Conservation (phyloP, 1,140 invertebrate species). For the Teleopsis dalmanni region DNA sequence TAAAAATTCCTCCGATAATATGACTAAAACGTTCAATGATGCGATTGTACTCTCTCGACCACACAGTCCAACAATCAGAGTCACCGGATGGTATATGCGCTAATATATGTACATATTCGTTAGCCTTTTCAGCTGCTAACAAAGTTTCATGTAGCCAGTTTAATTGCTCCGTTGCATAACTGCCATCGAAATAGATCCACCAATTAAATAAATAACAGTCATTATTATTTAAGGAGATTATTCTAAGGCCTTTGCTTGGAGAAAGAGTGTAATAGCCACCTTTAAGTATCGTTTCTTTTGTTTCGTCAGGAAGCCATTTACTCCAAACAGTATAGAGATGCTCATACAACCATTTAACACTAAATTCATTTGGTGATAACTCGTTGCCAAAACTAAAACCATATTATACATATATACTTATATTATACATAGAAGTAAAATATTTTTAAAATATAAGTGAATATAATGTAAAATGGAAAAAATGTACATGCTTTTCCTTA, state of each 20-base stretch:
- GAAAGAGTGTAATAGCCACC: slow-evolving; percentile 65
- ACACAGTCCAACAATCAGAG: slow-evolving; percentile 57
- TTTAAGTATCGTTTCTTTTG: slow-evolving; percentile 52
- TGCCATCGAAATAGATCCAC: slow-evolving; percentile 48
- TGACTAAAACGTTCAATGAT: slow-evolving; percentile 56
- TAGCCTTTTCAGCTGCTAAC: slow-evolving; percentile 58
- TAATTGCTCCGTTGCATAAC: slow-evolving; percentile 49
- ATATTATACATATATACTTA: background rate
- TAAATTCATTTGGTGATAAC: slow-evolving; percentile 38
- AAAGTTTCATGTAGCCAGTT: slow-evolving; percentile 68
- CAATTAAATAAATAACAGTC: slow-evolving; percentile 65
- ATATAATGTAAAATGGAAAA: background rate
- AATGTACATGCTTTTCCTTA: slow-evolving; percentile 45
- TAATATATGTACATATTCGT: slow-evolving; percentile 74
- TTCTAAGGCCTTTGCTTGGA: slow-evolving; percentile 56
- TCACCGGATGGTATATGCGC: slow-evolving; percentile 73
- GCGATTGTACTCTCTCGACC: slow-evolving; percentile 57
- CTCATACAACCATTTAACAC: slow-evolving; percentile 63
- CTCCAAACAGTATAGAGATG: slow-evolving; percentile 57
- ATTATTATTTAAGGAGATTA: slow-evolving; percentile 69
- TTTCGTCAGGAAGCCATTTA: slow-evolving; percentile 55
- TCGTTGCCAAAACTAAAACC: slow-evolving; percentile 27
- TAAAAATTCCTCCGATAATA: slow-evolving; percentile 69
- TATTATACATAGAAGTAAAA: slow-evolving; percentile 1
- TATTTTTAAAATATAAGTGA: background rate